phyloP scores from a whole-genome alignment of 2,797 vertebrate species.

The Microhierax caerulescens region DNA sequence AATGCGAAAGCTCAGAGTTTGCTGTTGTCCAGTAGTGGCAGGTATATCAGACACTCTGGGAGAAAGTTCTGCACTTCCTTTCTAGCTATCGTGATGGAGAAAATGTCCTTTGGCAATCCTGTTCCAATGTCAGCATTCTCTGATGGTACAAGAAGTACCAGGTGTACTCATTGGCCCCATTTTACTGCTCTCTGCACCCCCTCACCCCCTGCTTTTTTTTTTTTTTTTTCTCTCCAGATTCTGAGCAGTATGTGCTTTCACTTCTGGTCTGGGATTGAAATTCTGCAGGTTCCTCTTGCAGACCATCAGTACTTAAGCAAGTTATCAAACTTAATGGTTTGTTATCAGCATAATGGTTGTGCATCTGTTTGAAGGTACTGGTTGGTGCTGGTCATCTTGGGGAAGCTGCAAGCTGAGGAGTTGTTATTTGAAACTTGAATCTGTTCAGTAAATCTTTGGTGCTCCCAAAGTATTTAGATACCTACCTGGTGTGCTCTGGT shows the following conservation, averaged over 20 bases:
- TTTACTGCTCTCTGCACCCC: neutral
- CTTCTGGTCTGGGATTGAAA: neutral
- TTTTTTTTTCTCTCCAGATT: neutral
- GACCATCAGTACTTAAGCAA: neutral
- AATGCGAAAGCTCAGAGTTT: neutral
- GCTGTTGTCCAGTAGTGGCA: neutral
- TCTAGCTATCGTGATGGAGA: neutral
- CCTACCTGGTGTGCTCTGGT: neutral
- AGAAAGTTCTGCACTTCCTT: neutral
- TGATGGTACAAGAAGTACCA: neutral
- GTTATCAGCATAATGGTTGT: neutral
- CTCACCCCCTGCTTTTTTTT: fast-evolving
- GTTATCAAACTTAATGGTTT: neutral
- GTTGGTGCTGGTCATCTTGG: neutral
- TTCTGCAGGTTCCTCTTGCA: neutral
- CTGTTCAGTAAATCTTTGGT: neutral
- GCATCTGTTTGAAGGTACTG: neutral
- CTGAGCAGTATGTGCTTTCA: neutral
- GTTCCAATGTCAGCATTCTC: neutral
- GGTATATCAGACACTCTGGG: neutral
- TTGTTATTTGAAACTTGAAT: neutral
- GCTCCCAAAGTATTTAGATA: neutral
- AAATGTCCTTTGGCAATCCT: neutral
- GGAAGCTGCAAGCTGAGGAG: neutral
- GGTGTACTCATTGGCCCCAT: neutral